phyloP scores from a whole-genome alignment of 2,888 invertebrate species.

The Coremacera marginata region DNA sequence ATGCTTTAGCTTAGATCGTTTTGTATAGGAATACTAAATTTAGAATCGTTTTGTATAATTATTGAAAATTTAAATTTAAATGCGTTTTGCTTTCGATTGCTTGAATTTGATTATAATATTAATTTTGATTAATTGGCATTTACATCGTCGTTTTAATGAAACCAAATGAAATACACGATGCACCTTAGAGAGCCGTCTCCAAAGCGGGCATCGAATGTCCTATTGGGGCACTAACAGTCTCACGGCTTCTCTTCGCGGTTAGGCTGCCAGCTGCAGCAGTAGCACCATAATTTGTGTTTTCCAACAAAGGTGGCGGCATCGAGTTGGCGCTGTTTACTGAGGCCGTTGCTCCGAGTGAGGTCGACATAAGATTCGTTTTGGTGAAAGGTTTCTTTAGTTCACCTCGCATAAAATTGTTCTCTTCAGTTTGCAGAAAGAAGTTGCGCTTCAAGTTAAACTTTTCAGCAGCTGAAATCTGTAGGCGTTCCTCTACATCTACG shows the following conservation, averaged over 20 bases:
- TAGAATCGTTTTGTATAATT: constrained; percentile 11
- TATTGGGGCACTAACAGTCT: background rate
- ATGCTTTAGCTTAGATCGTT: background rate
- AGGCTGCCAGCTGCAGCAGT: background rate
- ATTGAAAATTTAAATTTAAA: background rate
- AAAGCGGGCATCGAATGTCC: constrained; percentile 57
- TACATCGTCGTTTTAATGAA: constrained; percentile 7
- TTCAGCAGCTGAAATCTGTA: constrained; percentile 41
- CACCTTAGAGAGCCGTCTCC: constrained; percentile 60
- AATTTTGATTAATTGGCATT: background rate
- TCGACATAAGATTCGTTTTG: constrained; percentile 11
- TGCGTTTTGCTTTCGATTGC: background rate
- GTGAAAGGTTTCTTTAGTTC: constrained; percentile 59
- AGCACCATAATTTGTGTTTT: constrained; percentile 3
- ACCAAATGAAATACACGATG: background rate
- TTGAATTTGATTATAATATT: background rate
- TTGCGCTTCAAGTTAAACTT: constrained; percentile 64
- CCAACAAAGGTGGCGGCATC: background rate
- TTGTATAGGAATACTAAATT: constrained; percentile 9
- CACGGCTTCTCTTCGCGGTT: background rate
- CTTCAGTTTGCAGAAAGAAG: constrained; percentile 68
- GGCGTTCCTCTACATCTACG: background rate
- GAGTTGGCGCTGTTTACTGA: constrained; percentile 6
- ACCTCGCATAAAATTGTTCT: constrained; percentile 69
- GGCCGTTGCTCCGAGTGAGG: constrained; percentile 24